phyloP scores from a whole-genome alignment of 2,797 vertebrate species.

The Phataginus tricuspis region DNA sequence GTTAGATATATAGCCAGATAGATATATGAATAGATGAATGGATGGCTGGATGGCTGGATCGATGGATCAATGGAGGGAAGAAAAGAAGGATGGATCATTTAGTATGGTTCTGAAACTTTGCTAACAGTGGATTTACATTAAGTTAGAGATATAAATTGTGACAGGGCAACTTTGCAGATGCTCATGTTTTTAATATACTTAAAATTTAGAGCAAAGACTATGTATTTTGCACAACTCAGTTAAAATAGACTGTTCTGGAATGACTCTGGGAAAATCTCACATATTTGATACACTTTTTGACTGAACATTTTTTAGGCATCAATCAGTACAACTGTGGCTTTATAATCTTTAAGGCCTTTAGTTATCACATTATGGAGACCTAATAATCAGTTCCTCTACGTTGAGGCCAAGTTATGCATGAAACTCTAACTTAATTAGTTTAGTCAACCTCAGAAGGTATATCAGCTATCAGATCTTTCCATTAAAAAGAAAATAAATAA shows the following conservation, averaged over 20 bases:
- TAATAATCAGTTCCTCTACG: not conserved
- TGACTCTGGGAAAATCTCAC: not conserved
- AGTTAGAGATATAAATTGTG: not conserved
- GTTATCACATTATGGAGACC: not conserved
- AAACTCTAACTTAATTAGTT: not conserved
- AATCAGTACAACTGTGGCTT: not conserved
- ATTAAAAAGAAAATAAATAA: not conserved
- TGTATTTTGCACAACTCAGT: not conserved
- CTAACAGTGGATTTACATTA: not conserved
- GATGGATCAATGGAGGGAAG: not conserved
- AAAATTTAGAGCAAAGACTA: not conserved
- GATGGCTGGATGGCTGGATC: not conserved
- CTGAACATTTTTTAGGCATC: not conserved
- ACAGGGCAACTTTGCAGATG: not conserved
- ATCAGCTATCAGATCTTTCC: not conserved
- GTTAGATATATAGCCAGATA: not conserved
- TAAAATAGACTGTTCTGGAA: not conserved
- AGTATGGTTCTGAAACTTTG: not conserved
- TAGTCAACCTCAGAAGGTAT: not conserved
- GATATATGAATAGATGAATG: not conserved
- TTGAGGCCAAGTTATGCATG: not conserved
- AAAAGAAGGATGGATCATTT: not conserved
- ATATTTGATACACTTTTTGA: constrained; percentile 2
- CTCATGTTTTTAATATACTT: constrained; percentile 2
- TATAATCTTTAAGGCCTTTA: not conserved